Base-by-base conservation (phyloP, 2,113 vertebrate genomes). In the Petromus typicus region DNA sequence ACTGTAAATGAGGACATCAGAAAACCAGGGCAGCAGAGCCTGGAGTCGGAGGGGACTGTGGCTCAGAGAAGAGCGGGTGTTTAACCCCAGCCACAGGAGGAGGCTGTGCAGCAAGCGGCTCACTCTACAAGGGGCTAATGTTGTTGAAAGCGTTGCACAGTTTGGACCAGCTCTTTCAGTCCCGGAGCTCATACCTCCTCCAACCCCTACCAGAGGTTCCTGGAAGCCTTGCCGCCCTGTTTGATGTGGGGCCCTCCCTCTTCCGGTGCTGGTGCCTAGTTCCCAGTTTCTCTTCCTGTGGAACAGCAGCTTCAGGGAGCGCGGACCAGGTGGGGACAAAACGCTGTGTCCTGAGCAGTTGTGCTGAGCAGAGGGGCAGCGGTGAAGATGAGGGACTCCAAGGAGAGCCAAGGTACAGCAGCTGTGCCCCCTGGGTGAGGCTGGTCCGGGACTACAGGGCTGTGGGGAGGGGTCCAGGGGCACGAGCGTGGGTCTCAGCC, bases 271-370 rank as follows among this genome's bases (percentile, higher is more conserved):
- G 6, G 17, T 23, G 25, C 20, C 75, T 11, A 64, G 40, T 69
- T 61, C 61, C 81, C 32, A 43, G 6, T 91, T 83, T 91, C 51
- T 93, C 51, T 91, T 87, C 83, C 88, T 63, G 7, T 40, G 79
- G 16, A 25, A 51, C 1, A 9, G 27, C 9, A 32, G 75, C 17
- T 48, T 78, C 8, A 34, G 75, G 45, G 32, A 78, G 75, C 34
- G 75, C 51, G 17, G 45, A 18, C 18, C 45, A 30, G 23, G 45
- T 27, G 7, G 45, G 30, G 30, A 34, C 16, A 51, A 78, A 51
- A 78, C 51, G 75, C 45, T 3, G 30, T 1, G 7, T 34, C 34
- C 17, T 45, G 16, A 18, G 27, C 17, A 51, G 45, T 51, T 16
- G n/a, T n/a, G n/a, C 48, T 18, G 14, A 20, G 45, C 45, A 34